Conservation (phyloP, 1,140 invertebrate genomes). For the Elymnias hypermnestra region DNA sequence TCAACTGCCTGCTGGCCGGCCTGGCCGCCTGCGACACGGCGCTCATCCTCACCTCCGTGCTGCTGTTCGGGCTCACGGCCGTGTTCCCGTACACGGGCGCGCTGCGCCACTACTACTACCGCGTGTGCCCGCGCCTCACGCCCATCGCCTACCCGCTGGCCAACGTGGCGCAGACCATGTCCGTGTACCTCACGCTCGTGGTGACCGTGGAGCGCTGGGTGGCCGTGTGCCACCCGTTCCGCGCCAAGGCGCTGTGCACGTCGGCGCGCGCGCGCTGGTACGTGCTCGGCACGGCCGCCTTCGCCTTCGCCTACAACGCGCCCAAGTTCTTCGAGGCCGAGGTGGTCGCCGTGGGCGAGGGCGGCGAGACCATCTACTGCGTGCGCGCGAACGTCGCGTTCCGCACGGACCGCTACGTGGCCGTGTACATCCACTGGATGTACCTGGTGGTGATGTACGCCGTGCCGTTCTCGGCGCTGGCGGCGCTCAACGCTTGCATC, state of each 20-base stretch:
- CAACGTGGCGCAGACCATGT: conserved; percentile 92
- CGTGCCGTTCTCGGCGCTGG: conserved; percentile 89
- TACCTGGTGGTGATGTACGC: conserved; percentile 95
- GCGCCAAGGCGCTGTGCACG: conserved; percentile 92
- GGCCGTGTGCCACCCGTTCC: conserved; percentile 95
- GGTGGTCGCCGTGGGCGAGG: conserved; percentile 36
- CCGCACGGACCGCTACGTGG: conserved; percentile 86
- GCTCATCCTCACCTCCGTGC: conserved; percentile 89
- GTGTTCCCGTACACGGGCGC: conserved; percentile 87
- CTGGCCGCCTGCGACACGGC: conserved; percentile 94
- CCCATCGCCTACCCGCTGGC: conserved; percentile 91
- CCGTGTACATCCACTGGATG: conserved; percentile 93
- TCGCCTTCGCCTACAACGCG: conserved; percentile 92
- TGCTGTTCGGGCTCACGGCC: conserved; percentile 91
- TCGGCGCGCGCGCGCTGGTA: conserved; percentile 91
- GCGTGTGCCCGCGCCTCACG: conserved; percentile 88
- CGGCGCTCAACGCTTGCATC: conserved; percentile 92
- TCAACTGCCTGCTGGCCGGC: conserved; percentile 94
- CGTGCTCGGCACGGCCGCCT: conserved; percentile 87
- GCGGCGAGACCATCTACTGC: conserved; percentile 81
- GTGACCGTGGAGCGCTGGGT: conserved; percentile 97
- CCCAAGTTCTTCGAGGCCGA: conserved; percentile 84
- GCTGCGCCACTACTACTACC: conserved; percentile 86
- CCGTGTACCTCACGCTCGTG: conserved; percentile 95
- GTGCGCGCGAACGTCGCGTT: conserved; percentile 81